Evolutionary conservation across 2,113 vertebrate species (phyloP), one percentile per base, ranked within the genome.

Genomic region (Hippolais icterina): DNA sequence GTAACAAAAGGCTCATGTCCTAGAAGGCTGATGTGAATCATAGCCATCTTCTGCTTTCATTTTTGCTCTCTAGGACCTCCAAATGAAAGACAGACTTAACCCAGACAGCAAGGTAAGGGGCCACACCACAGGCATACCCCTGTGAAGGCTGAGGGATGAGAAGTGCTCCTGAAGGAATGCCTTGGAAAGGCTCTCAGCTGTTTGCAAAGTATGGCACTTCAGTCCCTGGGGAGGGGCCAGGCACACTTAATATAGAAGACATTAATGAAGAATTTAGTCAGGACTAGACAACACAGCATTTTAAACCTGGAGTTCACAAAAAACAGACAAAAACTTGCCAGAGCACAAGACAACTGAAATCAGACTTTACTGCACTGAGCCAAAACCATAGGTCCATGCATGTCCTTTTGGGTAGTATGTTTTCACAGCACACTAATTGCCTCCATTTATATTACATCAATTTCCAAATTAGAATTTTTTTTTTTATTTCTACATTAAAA

Each of bases 181-280:
- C 28, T 31, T 24, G 81, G 87, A 89, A 72, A 82, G 80, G 35
- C 42, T 80, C 63, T 91, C 92, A 96, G 96, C 86, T 85, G 79
- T 91, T 68, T 65, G 86, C 41, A 78, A 66, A 69, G 91, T 88
- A 56, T 49, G 4, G 0, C 44, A 70, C 90, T 94, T 64, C 68
- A 90, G 84, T 19, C 41, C 42, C 22, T 4, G 15, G 14, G 65
- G 53, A 70, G 42, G 42, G 50, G 37, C 57, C 47, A 96, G 90
- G 85, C 68, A 24, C 29, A 77, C 76, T 94, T 80, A 82, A 92
- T 92, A 93, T 53, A 95, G 87, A 66, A 49, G 28, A 72, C 31
- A 91, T 95, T 94, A 90, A 95, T 19, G 60, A 91, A 94, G 56
- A 78, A 94, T 95, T 94, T 93, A 90, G 60, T 39, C 21, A 75